Conservation (phyloP, 2,888 invertebrate species). For the Drosophila monieri region DNA sequence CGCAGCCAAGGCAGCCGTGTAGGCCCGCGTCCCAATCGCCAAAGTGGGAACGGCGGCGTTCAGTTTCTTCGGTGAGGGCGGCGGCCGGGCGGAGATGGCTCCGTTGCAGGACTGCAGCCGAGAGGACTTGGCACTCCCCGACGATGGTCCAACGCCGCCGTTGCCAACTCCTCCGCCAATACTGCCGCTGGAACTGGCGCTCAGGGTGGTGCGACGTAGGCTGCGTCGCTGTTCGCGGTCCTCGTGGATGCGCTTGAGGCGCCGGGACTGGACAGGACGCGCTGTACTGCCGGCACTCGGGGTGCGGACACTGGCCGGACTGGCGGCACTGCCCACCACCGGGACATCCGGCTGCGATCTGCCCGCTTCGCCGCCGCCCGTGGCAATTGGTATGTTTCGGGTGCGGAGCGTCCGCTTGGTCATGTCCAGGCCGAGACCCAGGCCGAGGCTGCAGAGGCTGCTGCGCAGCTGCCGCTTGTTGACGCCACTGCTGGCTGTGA, state of each 20-base stretch:
- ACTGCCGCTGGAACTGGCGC: slow-evolving; percentile 20
- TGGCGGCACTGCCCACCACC: background rate
- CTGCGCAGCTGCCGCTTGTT: slow-evolving; percentile 82
- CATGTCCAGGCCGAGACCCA: slow-evolving; percentile 61
- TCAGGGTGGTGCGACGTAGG: slow-evolving; percentile 43
- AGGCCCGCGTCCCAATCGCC: slow-evolving; percentile 69
- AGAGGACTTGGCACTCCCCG: slow-evolving; percentile 54
- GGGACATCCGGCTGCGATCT: background rate
- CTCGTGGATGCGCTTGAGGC: slow-evolving; percentile 55
- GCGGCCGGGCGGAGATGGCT: slow-evolving; percentile 65
- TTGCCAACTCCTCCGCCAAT: slow-evolving; percentile 17
- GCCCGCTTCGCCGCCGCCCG: background rate
- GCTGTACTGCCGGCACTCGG: slow-evolving; percentile 49
- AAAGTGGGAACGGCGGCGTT: slow-evolving; percentile 67
- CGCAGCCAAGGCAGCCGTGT: slow-evolving; percentile 67
- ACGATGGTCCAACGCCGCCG: background rate
- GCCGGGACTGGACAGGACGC: slow-evolving; percentile 30
- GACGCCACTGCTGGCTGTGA: slow-evolving; percentile 47
- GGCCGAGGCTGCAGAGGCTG: slow-evolving; percentile 56
- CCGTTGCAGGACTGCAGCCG: slow-evolving; percentile 67
- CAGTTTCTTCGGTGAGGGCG: slow-evolving; percentile 79
- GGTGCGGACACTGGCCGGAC: slow-evolving; percentile 51
- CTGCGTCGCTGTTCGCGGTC: slow-evolving; percentile 65
- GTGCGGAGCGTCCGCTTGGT: slow-evolving; percentile 82
- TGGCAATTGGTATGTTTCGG: slow-evolving; percentile 62